Evolutionary conservation across 2,888 invertebrate species (phyloP).

Genomic region (Agriopis aurantiaria): DNA sequence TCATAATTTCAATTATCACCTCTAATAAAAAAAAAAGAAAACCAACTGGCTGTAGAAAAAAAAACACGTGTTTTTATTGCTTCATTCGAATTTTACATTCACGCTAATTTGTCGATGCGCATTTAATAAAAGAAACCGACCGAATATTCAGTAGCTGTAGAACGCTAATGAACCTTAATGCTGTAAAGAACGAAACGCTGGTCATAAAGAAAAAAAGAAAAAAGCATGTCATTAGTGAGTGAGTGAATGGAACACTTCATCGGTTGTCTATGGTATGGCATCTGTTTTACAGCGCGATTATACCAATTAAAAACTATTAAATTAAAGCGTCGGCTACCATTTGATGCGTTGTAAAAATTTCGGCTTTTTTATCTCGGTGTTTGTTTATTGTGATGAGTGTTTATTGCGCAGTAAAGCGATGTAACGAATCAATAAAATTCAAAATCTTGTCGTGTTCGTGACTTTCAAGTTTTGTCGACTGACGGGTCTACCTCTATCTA

Average conservation of each 20-base stretch:
- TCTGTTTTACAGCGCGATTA: slow-evolving; percentile 80
- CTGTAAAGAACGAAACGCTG: slow-evolving; percentile 68
- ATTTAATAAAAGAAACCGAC: slow-evolving; percentile 79
- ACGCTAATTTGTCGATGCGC: slow-evolving; percentile 84
- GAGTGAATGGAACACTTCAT: slow-evolving; percentile 78
- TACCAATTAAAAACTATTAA: slow-evolving; percentile 86
- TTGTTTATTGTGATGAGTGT: slow-evolving; percentile 83
- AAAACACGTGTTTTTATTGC: slow-evolving; percentile 79
- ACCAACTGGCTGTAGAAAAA: slow-evolving; percentile 60
- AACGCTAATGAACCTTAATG: slow-evolving; percentile 83
- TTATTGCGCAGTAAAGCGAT: slow-evolving; percentile 67
- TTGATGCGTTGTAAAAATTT: slow-evolving; percentile 75
- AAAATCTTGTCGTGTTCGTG: slow-evolving; percentile 47
- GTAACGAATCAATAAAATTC: slow-evolving; percentile 62
- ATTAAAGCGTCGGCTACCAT: slow-evolving; percentile 80
- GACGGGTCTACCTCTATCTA: slow-evolving; percentile 4
- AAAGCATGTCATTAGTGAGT: slow-evolving; percentile 65
- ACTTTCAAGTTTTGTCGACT: slow-evolving; percentile 32
- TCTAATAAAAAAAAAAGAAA: slow-evolving; percentile 75
- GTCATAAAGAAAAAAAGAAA: slow-evolving; percentile 56
- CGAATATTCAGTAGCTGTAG: slow-evolving; percentile 84
- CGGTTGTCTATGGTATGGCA: slow-evolving; percentile 72
- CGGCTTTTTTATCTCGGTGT: slow-evolving; percentile 69
- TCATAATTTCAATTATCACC: slow-evolving; percentile 86
- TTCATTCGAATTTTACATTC: slow-evolving; percentile 83